Evolutionary conservation across 2,888 invertebrate species (phyloP).

Genomic region (Ophioninae sp.): DNA sequence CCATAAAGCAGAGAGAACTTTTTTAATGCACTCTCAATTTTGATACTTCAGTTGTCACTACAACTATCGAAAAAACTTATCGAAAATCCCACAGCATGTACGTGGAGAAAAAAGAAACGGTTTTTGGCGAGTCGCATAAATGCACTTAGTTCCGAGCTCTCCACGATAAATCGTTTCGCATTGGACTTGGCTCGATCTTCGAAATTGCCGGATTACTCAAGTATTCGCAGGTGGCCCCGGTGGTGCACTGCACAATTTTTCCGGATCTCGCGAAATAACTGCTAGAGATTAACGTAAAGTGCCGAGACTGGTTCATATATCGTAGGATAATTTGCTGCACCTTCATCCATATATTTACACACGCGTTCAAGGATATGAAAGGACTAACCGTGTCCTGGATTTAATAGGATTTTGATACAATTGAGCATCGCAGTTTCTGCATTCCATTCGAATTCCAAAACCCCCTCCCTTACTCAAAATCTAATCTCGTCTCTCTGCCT

Average conservation of each 20-base stretch:
- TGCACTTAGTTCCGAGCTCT: background rate
- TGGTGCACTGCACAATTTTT: conserved; percentile 24
- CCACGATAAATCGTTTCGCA: conserved; percentile 34
- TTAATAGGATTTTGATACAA: conserved; percentile 54
- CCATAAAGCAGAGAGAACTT: no score
- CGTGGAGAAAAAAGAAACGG: no score
- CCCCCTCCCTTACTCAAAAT: background rate
- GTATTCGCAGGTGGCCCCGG: conserved; percentile 13
- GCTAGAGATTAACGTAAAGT: conserved; percentile 51
- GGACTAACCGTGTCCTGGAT: conserved; percentile 23
- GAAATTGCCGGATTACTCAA: conserved; percentile 48
- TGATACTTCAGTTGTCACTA: no score
- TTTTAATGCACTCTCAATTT: no score
- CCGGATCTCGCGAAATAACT: conserved; percentile 44
- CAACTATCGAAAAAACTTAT: no score
- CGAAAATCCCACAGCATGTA: no score
- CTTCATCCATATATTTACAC: background rate
- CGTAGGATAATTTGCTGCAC: conserved; percentile 40
- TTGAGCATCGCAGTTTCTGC: conserved; percentile 8
- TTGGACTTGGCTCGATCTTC: conserved; percentile 38
- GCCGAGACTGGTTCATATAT: conserved; percentile 43
- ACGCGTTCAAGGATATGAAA: conserved; percentile 3
- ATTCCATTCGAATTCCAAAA: conserved; percentile 12
- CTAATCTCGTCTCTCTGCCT: background rate
- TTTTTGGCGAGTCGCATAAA: background rate